phyloP scores from a whole-genome alignment of 2,888 invertebrate genomes.

The Eupeodes luniger region DNA sequence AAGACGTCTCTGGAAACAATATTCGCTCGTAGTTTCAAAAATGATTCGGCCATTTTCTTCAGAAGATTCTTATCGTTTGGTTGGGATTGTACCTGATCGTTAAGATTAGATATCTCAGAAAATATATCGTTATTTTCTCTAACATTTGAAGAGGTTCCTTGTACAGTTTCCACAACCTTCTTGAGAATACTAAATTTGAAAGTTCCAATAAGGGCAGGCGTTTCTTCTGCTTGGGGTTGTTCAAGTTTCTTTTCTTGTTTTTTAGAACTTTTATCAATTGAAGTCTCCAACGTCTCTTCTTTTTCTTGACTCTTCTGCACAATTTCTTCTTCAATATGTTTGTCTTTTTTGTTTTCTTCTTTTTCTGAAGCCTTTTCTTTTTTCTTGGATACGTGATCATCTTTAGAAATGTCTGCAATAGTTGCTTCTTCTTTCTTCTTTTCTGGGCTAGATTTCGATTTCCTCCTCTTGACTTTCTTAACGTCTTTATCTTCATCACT shows the following conservation, averaged over 20 bases:
- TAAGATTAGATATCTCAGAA: slow-evolving; percentile 18
- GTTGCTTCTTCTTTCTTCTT: slow-evolving; percentile 22
- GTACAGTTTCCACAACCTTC: slow-evolving; percentile 11
- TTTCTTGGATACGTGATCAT: background rate
- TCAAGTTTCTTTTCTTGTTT: background rate
- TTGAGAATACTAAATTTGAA: slow-evolving; percentile 42
- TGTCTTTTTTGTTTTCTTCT: background rate
- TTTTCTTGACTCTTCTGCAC: background rate
- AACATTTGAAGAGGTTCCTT: slow-evolving; percentile 16
- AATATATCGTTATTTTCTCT: slow-evolving; percentile 5
- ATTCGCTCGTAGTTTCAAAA: slow-evolving; percentile 37
- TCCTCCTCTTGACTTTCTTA: slow-evolving; percentile 29
- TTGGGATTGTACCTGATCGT: slow-evolving; percentile 34
- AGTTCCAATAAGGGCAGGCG: background rate
- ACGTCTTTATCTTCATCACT: background rate
- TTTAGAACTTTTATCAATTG: background rate
- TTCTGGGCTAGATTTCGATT: slow-evolving; percentile 49
- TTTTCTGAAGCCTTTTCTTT: background rate
- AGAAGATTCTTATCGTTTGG: slow-evolving; percentile 34
- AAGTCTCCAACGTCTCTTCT: background rate
- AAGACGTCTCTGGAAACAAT: slow-evolving; percentile 52
- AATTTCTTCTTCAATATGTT: background rate
- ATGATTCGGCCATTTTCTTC: slow-evolving; percentile 42
- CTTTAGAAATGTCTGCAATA: background rate
- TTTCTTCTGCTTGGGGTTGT: background rate